Base-by-base conservation (phyloP, 2,888 invertebrate species). In the Acanthococcus lagerstroemiae region DNA sequence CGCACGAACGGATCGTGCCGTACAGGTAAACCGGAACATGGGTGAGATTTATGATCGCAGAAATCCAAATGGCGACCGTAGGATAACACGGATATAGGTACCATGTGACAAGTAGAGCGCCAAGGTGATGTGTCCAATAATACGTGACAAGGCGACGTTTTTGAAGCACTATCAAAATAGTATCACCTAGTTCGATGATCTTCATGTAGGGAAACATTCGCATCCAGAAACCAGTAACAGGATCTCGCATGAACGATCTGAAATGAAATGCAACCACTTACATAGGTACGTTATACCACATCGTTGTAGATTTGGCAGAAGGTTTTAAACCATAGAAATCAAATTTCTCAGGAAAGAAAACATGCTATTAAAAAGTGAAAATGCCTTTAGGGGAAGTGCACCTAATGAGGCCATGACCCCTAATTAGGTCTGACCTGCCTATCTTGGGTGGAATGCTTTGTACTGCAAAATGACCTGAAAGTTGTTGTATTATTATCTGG, bases 61-160 rank as follows among this genome's bases (percentile, higher is more conserved):
- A n/a, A n/a, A 46, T 27, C 60, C 60, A 60, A 27, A 60, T 48
- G n/a, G 46, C 27, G 7, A 46, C 45, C 4, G 46, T 6, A 9
- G 60, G 60, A 26, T 60, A 19, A 21, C 19, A 26, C 60, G 60
- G 60, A 48, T 26, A 60, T 0, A 60, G 21, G 12, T 60, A 26
- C 60, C 60, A 60, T 9, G 60, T 25, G 5, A 48, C 17, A 27
- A 60, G 15, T 26, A 60, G 27, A 60, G 60, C 60, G 15, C 60
- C 60, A 7, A 60, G 27, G 46, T 60, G 60, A 27, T 60, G 60
- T n/a, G 46, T 46, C 60, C 60, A 60, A 19, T 60, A 60, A 26
- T 60, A 60, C n/a, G 50, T 24, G 6, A 46, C 60, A 17, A 60
- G 21, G 26, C 46, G 24, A 46, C 60, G 60, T 48, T 60, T 60